A percentile compares a stretch with the other conserved stretches of the same genome.
These are phyloP conservation scores for Anniella stebbinsi DNA, from an alignment of 2,797 vertebrate genomes.

Conservation along the genomic window DNA sequence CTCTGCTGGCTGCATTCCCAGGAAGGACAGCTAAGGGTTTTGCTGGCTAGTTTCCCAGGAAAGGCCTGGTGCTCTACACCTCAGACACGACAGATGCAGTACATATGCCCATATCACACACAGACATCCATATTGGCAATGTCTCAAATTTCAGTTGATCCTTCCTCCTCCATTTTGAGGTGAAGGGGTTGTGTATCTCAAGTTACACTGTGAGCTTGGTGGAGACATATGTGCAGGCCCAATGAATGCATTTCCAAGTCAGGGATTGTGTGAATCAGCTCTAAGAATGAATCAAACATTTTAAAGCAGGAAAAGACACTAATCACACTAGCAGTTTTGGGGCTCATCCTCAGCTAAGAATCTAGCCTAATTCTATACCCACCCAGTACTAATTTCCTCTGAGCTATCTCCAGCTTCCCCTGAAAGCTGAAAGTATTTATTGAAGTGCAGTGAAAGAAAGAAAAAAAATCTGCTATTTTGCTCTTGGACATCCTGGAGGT, in stretches of 20 bases:
- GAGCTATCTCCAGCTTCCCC: too few relatives aligned
- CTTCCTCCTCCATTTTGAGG: not conserved
- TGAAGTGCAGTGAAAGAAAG: not conserved
- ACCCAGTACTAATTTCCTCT: not conserved
- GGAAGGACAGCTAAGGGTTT: too few relatives aligned
- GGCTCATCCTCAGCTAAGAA: too few relatives aligned
- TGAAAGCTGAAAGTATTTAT: not conserved
- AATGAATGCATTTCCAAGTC: not conserved
- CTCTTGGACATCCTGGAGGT: constrained; percentile 1
- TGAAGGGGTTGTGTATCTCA: not conserved
- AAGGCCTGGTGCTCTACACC: too few relatives aligned
- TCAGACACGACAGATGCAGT: too few relatives aligned
- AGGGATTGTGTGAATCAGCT: not conserved
- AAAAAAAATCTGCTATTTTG: not conserved
- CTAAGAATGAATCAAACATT: not conserved
- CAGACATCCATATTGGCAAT: not conserved
- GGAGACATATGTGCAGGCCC: not conserved
- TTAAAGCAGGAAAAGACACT: not conserved
- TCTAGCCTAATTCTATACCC: not conserved
- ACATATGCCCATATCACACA: not conserved
- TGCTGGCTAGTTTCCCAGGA: too few relatives aligned
- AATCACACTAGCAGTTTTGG: not conserved
- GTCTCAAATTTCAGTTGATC: not conserved
- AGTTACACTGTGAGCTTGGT: not conserved
- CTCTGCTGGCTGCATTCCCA: too few relatives aligned